Conservation (phyloP, 2,797 vertebrate genomes). For the Selene dorsalis region DNA sequence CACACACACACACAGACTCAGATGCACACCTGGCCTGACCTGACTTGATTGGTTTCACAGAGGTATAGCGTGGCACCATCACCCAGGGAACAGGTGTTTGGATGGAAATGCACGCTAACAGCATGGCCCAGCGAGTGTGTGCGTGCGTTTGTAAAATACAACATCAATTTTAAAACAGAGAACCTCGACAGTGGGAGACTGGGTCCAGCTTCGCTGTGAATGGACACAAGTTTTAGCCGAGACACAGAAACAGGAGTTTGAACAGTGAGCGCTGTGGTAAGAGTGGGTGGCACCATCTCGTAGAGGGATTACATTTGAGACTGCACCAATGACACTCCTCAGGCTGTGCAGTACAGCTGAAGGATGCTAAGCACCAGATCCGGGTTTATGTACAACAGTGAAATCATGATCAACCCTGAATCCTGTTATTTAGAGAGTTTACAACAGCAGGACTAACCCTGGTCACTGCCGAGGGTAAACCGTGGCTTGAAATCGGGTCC, state of each 20-base stretch:
- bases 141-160: constrained; percentile 55
- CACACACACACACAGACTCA: constrained; percentile 20
- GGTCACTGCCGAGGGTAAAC: constrained; percentile 16
- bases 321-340: constrained; percentile 45
- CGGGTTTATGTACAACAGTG: constrained; percentile 43
- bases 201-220: constrained; percentile 39
- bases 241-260: constrained; percentile 18
- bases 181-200: constrained; percentile 66
- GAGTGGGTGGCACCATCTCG: constrained; percentile 4
- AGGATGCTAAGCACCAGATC: constrained; percentile 57
- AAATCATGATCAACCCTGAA: background rate
- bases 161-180: constrained; percentile 46
- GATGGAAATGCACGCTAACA: constrained; percentile 38
- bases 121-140: constrained; percentile 30
- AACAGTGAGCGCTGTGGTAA: constrained; percentile 21
- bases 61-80: constrained; percentile 24
- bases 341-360: constrained; percentile 42
- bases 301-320: constrained; percentile 1
- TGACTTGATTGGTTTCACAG: constrained; percentile 27
- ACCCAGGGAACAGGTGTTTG: constrained; percentile 25
- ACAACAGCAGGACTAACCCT: background rate
- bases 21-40: constrained; percentile 19
- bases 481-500: constrained; percentile 21
- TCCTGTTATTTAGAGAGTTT: constrained; percentile 3
- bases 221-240: constrained; percentile 3